Evolutionary conservation across 2,797 vertebrate species (phyloP).

Genomic region (Pangasius mekongensis): DNA sequence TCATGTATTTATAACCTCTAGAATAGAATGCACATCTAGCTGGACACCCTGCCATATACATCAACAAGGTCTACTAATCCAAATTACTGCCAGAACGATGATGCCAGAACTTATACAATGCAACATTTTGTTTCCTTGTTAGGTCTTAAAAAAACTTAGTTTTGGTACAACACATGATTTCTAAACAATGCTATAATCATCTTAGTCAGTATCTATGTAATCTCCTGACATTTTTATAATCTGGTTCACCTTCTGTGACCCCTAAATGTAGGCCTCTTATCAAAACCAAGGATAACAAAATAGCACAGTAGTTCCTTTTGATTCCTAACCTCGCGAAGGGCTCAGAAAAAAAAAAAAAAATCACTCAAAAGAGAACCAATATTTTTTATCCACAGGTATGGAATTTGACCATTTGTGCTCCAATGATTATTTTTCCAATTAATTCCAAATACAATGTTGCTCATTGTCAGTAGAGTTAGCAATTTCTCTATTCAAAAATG

Average conservation of each 20-base stretch:
- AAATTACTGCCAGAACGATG: not conserved
- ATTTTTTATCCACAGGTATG: not conserved
- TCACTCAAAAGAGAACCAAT: not conserved
- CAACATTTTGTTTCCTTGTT: not conserved
- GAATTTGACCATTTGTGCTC: not conserved
- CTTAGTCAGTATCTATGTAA: not conserved
- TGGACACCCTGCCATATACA: not conserved
- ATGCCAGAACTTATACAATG: not conserved
- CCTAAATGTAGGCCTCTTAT: not conserved
- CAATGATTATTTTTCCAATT: not conserved
- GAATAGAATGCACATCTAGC: not conserved
- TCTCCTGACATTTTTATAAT: not conserved
- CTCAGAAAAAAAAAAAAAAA: not conserved
- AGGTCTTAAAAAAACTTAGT: not conserved
- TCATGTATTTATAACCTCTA: not conserved
- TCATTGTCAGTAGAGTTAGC: not conserved
- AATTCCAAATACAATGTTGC: not conserved
- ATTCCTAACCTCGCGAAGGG: not conserved
- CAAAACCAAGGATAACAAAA: not conserved
- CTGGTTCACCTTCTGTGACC: not conserved
- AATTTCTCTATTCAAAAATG: too few relatives aligned
- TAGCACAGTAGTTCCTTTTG: not conserved
- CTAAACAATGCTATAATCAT: not conserved
- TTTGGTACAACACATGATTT: not conserved
- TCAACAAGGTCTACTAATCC: not conserved